Percentiles rank a stretch among this genome's conserved stretches.
phyloP scores from a whole-genome alignment of 2,888 invertebrate species.

The Phalera bucephala region DNA sequence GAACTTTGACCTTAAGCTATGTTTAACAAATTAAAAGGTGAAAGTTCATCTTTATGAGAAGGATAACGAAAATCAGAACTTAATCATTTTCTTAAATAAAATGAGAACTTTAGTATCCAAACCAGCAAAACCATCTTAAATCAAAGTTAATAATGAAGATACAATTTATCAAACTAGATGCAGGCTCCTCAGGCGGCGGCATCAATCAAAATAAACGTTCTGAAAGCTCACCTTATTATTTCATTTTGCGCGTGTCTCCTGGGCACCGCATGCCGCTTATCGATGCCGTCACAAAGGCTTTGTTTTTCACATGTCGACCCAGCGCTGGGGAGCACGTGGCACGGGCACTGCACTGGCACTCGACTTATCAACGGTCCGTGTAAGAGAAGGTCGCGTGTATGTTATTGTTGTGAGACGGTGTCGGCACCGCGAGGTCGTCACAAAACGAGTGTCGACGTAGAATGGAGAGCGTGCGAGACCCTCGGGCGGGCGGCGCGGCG shows the following conservation, averaged over 20 bases:
- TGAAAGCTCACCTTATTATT: conserved; percentile 71
- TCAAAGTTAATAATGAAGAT: no score
- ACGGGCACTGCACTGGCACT: conserved; percentile 53
- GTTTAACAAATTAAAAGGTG: neutral
- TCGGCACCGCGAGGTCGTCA: conserved; percentile 42
- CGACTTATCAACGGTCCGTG: conserved; percentile 35
- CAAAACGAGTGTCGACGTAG: conserved; percentile 48
- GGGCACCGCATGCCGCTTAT: conserved; percentile 59
- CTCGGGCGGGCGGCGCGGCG: conserved; percentile 56
- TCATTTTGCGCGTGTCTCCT: conserved; percentile 65
- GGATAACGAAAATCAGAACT: neutral
- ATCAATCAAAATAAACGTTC: conserved; percentile 8
- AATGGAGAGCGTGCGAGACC: conserved; percentile 42
- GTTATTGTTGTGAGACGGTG: conserved; percentile 44
- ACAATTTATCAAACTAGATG: neutral
- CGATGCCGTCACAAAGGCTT: conserved; percentile 50
- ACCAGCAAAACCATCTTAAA: neutral
- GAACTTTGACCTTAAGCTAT: conserved; percentile 20
- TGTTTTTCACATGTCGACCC: conserved; percentile 58
- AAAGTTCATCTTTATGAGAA: neutral
- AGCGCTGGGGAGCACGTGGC: conserved; percentile 42
- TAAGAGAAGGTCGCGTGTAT: conserved; percentile 49
- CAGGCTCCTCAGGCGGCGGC: no score
- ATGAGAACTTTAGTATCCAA: neutral
- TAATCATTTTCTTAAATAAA: neutral